Evolutionary conservation across 2,113 vertebrate species (phyloP).

Genomic region (Manacus vitellinus): DNA sequence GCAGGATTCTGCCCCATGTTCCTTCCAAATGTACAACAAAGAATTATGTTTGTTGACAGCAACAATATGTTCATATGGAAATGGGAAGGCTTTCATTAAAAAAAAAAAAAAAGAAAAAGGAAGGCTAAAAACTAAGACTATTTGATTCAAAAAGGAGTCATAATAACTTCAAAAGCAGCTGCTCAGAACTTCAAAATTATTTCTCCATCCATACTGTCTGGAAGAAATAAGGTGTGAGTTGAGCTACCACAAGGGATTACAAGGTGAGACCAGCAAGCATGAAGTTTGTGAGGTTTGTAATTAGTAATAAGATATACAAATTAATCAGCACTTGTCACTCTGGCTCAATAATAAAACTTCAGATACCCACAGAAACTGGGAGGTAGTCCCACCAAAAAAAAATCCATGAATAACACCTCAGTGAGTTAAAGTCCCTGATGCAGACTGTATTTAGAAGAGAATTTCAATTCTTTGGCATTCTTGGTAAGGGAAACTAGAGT

Average conservation of each 20-base stretch:
- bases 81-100: background rate
- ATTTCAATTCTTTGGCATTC: background rate
- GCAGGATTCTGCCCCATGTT: background rate
- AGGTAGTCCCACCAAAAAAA: background rate
- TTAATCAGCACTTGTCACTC: background rate
- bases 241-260: background rate
- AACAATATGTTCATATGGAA: background rate
- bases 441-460: background rate
- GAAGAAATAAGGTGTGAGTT: background rate
- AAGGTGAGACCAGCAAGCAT: background rate
- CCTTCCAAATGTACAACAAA: background rate
- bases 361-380: background rate
- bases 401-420: background rate
- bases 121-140: background rate
- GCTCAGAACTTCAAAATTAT: background rate
- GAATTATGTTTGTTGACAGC: background rate
- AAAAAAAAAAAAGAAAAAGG: background rate
- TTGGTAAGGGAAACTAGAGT: background rate
- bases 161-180: background rate
- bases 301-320: background rate
- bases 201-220: background rate
- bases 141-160: background rate
- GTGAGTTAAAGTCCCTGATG: background rate
- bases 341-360: background rate
- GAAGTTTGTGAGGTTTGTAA: background rate